phyloP scores from a whole-genome alignment of 2,888 invertebrate species.

The Platycnemis pennipes region DNA sequence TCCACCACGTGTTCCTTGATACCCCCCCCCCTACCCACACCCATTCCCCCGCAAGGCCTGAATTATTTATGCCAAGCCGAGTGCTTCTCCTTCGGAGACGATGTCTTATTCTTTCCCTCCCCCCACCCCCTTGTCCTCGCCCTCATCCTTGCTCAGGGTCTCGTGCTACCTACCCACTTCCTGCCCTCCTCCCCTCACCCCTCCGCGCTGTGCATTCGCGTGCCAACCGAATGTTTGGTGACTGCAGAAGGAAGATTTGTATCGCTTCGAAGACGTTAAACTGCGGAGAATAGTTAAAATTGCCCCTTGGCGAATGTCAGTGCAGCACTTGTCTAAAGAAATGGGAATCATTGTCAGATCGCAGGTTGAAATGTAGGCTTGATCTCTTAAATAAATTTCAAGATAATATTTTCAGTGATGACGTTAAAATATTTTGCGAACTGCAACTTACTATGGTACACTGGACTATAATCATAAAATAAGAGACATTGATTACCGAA shows the following conservation, averaged over 20 bases:
- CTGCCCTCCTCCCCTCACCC: not conserved
- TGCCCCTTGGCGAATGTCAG: not conserved
- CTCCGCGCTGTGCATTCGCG: not conserved
- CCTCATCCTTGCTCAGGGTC: conserved; percentile 69
- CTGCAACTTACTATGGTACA: too few relatives aligned
- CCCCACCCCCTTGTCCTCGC: conserved; percentile 71
- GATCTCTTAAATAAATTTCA: too few relatives aligned
- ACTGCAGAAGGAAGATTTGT: too few relatives aligned
- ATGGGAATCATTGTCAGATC: too few relatives aligned
- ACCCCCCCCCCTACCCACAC: not conserved
- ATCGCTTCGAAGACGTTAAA: too few relatives aligned
- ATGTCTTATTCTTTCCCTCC: conserved; percentile 73
- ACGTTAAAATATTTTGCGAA: too few relatives aligned
- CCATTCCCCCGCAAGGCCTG: not conserved
- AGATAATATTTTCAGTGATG: too few relatives aligned
- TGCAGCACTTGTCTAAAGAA: not conserved
- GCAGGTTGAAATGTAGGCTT: too few relatives aligned
- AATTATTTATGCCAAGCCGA: not conserved
- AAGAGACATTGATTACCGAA: too few relatives aligned
- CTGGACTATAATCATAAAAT: too few relatives aligned
- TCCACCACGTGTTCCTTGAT: not conserved
- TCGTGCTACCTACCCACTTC: conserved; percentile 70
- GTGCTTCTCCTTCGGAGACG: conserved; percentile 69
- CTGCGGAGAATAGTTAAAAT: too few relatives aligned
- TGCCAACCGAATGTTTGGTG: too few relatives aligned